Percentiles rank a stretch among this genome's conserved stretches.
phyloP scores from a whole-genome alignment of 92 coral and sea anemone species.

The Isaurus tuberculatus region DNA sequence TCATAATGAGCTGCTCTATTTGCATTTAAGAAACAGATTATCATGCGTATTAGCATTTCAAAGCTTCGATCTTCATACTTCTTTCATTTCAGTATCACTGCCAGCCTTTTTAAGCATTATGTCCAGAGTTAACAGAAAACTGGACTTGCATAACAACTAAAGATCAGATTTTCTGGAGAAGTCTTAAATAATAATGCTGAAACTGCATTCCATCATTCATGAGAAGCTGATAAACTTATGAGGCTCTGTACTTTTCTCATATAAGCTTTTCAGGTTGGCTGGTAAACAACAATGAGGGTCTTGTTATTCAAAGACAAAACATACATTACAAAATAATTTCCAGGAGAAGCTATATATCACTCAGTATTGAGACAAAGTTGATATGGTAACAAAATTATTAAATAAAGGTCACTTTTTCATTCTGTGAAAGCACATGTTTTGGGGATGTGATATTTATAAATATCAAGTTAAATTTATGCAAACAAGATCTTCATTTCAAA shows the following conservation, averaged over 20 bases:
- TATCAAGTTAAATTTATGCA: constrained; percentile 9
- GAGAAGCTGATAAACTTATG: too few species aligned
- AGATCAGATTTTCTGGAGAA: neutral
- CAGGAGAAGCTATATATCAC: neutral
- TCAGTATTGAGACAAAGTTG: neutral
- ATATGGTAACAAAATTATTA: neutral
- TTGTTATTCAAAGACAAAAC: neutral
- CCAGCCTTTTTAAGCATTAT: neutral
- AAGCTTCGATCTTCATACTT: neutral
- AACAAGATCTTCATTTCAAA: constrained; percentile 1
- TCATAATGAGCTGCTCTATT: neutral
- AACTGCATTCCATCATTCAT: neutral
- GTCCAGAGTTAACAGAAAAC: neutral
- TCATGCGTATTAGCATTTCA: neutral
- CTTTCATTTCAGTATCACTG: neutral
- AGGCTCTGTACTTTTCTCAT: too few species aligned
- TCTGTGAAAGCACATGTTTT: constrained; percentile 14
- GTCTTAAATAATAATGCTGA: neutral
- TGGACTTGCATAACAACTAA: neutral
- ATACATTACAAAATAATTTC: neutral
- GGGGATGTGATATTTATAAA: constrained; percentile 7
- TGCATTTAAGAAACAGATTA: neutral
- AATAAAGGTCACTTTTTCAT: neutral
- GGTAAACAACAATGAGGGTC: too few species aligned
- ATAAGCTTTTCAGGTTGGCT: neutral